These are phyloP conservation scores for Odocoileus virginianus DNA, from an alignment of 2,113 vertebrate species.

Conservation along the genomic window DNA sequence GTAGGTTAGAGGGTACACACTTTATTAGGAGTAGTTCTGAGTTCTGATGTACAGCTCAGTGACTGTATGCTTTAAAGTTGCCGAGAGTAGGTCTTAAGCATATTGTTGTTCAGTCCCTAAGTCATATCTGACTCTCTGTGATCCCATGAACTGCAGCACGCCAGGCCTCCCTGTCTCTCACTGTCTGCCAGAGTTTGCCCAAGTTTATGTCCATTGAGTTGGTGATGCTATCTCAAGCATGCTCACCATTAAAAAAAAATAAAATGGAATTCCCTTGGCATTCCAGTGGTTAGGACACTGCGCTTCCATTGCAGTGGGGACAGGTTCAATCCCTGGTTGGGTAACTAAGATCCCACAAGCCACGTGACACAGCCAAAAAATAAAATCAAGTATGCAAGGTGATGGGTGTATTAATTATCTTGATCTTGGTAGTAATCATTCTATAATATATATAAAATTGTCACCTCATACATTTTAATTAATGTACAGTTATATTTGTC, in stretches of 20 bases:
- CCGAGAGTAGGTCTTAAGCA: background rate
- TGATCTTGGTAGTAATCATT: background rate
- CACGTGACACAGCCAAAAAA: background rate
- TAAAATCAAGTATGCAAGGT: background rate
- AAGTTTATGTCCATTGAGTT: background rate
- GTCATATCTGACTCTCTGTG: background rate
- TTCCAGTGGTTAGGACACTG: background rate
- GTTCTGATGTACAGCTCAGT: background rate
- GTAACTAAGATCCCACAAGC: background rate
- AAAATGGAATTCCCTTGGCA: background rate
- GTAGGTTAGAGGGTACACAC: background rate
- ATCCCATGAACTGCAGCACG: background rate
- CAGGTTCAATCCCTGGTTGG: background rate
- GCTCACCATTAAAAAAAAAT: background rate
- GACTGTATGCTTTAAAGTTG: background rate
- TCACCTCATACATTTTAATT: background rate
- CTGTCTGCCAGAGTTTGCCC: background rate
- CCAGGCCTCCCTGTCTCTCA: background rate
- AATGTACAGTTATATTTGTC: background rate
- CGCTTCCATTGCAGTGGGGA: background rate
- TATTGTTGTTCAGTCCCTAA: background rate
- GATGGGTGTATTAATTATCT: background rate
- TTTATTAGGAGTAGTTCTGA: background rate
- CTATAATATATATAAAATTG: background rate
- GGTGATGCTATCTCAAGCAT: background rate